Percentiles rank a stretch among this genome's conserved stretches.
Evolutionary conservation across 1,140 invertebrate species (phyloP).

Genomic region (Chrysopa pallens): DNA sequence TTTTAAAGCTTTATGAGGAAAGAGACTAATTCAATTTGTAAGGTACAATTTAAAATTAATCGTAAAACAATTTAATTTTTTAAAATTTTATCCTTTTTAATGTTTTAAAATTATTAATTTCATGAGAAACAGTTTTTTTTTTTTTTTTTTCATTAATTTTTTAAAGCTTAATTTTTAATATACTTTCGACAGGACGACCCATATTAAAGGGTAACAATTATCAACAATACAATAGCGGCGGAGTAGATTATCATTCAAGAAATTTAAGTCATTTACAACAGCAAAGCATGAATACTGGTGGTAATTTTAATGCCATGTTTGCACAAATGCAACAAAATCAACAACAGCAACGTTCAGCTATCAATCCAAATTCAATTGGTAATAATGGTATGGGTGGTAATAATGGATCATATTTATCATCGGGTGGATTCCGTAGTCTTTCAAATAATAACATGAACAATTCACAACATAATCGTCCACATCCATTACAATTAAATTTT

Average conservation of each 20-base stretch:
- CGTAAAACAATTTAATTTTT: no score
- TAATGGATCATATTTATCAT: neutral
- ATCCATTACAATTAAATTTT: no score
- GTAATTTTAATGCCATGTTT: neutral
- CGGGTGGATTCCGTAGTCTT: neutral
- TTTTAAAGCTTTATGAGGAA: no score
- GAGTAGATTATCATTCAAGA: conserved; percentile 1
- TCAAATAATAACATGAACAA: no score
- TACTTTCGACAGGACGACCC: conserved; percentile 25
- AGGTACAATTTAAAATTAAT: no score
- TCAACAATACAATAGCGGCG: conserved; percentile 4
- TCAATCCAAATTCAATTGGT: conserved; percentile 3
- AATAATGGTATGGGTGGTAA: conserved; percentile 8
- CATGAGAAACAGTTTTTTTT: no score
- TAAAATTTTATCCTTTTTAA: no score
- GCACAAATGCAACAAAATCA: conserved; percentile 19
- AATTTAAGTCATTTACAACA: conserved; percentile 4
- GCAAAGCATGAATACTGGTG: conserved; percentile 1
- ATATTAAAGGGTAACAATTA: conserved; percentile 30
- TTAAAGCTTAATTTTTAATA: neutral
- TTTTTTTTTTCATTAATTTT: neutral
- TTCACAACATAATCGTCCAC: no score
- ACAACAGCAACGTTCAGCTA: conserved; percentile 10
- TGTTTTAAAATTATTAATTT: no score
- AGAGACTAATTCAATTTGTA: no score